These are phyloP conservation scores for Pseudochirops cupreus DNA, from an alignment of 2,797 vertebrate species.

Conservation along the genomic window DNA sequence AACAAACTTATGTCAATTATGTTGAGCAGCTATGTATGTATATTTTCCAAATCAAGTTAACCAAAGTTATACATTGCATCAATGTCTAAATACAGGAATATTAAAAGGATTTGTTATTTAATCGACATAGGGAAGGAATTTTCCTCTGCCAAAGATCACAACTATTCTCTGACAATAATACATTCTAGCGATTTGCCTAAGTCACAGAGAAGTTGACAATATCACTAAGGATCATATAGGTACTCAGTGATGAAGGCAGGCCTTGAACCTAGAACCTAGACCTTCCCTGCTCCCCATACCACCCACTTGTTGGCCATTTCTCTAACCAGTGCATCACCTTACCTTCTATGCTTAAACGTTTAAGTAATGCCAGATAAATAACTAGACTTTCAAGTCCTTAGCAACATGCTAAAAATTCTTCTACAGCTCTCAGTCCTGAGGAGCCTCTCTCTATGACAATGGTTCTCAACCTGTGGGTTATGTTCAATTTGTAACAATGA, in stretches of 20 bases:
- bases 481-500: no score
- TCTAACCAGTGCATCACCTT: background rate
- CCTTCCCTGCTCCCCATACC: background rate
- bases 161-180: background rate
- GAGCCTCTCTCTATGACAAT: background rate
- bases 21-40: background rate
- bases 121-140: background rate
- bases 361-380: background rate
- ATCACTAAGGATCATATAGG: background rate
- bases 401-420: background rate
- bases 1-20: background rate
- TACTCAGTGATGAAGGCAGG: background rate
- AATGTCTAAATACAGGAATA: background rate
- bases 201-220: background rate
- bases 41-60: background rate
- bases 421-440: background rate
- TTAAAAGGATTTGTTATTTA: background rate
- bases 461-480: no score
- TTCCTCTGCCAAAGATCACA: background rate
- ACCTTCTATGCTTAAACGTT: background rate
- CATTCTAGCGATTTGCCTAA: background rate
- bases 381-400: background rate
- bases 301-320: background rate
- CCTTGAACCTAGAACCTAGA: no score
- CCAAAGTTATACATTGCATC: background rate